Conservation (phyloP, 35 echinoderm and acorn worm genomes). For the Chiridota heheva region DNA sequence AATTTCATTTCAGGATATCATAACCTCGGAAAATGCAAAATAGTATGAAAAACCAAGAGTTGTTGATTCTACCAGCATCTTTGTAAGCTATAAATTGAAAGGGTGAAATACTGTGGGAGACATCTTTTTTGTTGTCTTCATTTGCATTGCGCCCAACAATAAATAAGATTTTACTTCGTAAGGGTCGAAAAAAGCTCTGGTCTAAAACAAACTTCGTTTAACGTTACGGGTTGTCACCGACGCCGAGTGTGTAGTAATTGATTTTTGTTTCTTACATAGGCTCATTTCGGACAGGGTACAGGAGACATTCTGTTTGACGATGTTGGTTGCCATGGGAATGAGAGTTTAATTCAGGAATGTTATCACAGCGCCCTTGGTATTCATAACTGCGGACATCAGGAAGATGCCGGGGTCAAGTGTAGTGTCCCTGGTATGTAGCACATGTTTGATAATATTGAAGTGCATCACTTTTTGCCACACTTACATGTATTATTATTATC, state of each 20-base stretch:
- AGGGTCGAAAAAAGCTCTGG: neutral
- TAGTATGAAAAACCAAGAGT: no score
- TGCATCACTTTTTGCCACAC: no score
- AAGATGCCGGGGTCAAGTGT: slow-evolving; percentile 54
- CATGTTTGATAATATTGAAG: no score
- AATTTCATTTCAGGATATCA: no score
- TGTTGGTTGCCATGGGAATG: slow-evolving; percentile 40
- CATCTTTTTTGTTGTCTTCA: neutral
- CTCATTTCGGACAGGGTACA: slow-evolving; percentile 34
- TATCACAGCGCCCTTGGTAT: slow-evolving; percentile 22
- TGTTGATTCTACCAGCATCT: no score
- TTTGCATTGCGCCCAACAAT: neutral
- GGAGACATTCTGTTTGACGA: slow-evolving; percentile 51
- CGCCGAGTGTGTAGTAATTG: neutral
- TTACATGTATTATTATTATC: no score
- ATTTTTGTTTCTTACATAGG: neutral
- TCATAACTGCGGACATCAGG: slow-evolving; percentile 53
- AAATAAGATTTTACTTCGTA: neutral
- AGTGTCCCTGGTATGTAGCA: no score
- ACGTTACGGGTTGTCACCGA: neutral
- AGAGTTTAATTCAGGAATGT: slow-evolving; percentile 45
- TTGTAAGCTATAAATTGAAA: no score
- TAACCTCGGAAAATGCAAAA: no score
- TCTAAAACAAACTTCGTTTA: neutral
- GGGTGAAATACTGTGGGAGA: slow-evolving; percentile 43